Evolutionary conservation across 2,113 vertebrate genomes (phyloP).

Genomic region (Nibea coibor): DNA sequence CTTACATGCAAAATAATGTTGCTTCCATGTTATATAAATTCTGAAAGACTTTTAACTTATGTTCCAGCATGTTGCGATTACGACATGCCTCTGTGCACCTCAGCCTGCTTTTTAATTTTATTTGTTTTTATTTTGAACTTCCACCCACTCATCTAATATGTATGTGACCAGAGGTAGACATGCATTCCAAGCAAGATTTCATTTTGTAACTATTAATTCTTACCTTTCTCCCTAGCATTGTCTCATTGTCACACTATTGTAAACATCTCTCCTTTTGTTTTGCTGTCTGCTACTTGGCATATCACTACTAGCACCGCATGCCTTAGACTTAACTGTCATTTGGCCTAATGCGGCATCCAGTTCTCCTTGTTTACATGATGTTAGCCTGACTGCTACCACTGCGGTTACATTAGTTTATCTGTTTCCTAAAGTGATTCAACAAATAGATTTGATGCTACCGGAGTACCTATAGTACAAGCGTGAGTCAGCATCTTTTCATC

Average conservation of each 20-base stretch:
- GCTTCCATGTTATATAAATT: conserved; percentile 82
- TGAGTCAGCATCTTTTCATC: conserved; percentile 18
- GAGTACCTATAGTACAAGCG: conserved; percentile 41
- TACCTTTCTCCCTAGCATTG: conserved; percentile 79
- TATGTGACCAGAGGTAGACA: conserved; percentile 87
- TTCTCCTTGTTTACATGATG: conserved; percentile 79
- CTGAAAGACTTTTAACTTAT: conserved; percentile 84
- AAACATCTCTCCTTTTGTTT: conserved; percentile 78
- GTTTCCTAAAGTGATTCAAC: conserved; percentile 69
- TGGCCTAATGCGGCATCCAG: conserved; percentile 76
- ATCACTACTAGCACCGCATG: conserved; percentile 62
- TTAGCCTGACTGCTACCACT: conserved; percentile 63
- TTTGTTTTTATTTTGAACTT: conserved; percentile 81
- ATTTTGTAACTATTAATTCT: conserved; percentile 86
- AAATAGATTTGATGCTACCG: conserved; percentile 50
- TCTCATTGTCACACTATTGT: conserved; percentile 70
- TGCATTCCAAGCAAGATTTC: conserved; percentile 76
- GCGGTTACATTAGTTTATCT: conserved; percentile 52
- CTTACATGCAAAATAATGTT: conserved; percentile 82
- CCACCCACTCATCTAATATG: conserved; percentile 81
- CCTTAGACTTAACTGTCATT: conserved; percentile 74
- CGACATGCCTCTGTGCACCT: conserved; percentile 68
- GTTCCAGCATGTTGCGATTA: conserved; percentile 82
- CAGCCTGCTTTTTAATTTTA: conserved; percentile 67
- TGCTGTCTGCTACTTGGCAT: conserved; percentile 61